Evolutionary conservation across 1,140 invertebrate species (phyloP).

Genomic region (Papilio dardanus): DNA sequence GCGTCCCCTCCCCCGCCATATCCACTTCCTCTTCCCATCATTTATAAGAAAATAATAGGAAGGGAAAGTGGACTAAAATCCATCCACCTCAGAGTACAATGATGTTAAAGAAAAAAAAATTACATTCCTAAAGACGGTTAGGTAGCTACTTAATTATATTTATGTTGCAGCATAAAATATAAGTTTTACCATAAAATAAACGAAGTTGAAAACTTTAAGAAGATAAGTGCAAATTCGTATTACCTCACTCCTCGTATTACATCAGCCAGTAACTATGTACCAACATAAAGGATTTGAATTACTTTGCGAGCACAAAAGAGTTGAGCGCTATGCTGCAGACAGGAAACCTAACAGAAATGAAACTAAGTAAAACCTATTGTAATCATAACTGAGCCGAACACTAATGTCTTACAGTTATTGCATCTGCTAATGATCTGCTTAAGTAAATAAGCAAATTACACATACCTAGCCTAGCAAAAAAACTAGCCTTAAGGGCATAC

Average conservation of each 20-base stretch:
- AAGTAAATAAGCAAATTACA: background rate
- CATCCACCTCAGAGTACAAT: too few relatives aligned
- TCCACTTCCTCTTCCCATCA: too few relatives aligned
- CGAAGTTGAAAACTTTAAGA: background rate
- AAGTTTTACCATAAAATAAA: background rate
- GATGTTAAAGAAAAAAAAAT: too few relatives aligned
- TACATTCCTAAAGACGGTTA: too few relatives aligned
- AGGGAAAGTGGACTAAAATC: too few relatives aligned
- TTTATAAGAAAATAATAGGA: too few relatives aligned
- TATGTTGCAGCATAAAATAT: background rate
- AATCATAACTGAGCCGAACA: background rate
- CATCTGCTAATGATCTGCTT: background rate
- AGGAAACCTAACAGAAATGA: slow-evolving; percentile 15
- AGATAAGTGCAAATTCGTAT: background rate
- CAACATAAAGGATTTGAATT: slow-evolving; percentile 22
- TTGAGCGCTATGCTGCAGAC: background rate
- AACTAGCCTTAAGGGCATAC: too few relatives aligned
- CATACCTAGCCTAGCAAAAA: background rate
- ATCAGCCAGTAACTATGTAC: background rate
- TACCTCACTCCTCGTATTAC: background rate
- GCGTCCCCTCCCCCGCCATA: too few relatives aligned
- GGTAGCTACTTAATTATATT: background rate
- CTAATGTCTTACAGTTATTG: background rate
- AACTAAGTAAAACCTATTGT: slow-evolving; percentile 14
- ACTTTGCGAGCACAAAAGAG: slow-evolving; percentile 20